phyloP scores from a whole-genome alignment of 2,113 vertebrate genomes.

The Esox niger region DNA sequence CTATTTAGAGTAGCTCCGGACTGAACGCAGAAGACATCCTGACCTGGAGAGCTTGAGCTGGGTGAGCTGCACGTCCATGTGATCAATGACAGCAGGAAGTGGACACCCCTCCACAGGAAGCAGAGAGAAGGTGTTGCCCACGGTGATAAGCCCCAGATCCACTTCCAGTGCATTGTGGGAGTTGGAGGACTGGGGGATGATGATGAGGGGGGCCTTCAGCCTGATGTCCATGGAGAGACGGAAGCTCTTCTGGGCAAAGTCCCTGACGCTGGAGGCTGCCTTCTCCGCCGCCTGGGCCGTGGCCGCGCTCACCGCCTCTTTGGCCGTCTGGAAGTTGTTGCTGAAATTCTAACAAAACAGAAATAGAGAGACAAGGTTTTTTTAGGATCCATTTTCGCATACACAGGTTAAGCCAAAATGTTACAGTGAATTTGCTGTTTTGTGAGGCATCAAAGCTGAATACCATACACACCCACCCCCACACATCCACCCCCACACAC shows the following conservation, averaged over 20 bases:
- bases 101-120: constrained; percentile 63
- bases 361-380: not conserved
- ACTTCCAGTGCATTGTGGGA: constrained; percentile 82
- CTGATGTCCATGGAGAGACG: constrained; percentile 82
- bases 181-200: constrained; percentile 86
- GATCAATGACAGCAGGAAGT: constrained; percentile 85
- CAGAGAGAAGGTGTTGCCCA: constrained; percentile 79
- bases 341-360: constrained; percentile 79
- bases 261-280: constrained; percentile 88
- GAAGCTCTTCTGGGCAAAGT: constrained; percentile 89
- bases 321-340: constrained; percentile 86
- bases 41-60: constrained; percentile 90
- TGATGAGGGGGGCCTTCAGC: constrained; percentile 90
- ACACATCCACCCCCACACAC: too few species aligned
- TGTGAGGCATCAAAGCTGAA: too few species aligned
- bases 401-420: too few species aligned
- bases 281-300: constrained; percentile 89
- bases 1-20: too few species aligned
- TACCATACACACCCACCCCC: too few species aligned
- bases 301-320: constrained; percentile 83
- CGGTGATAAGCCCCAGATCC: constrained; percentile 90
- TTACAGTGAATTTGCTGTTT: too few species aligned
- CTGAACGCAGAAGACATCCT: constrained; percentile 2
- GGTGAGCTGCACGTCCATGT: constrained; percentile 82
- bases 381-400: too few species aligned